Evolutionary conservation across 2,888 invertebrate genomes (phyloP), one percentile per base, ranked within the genome.

Genomic region (Pterostichus madidus): DNA sequence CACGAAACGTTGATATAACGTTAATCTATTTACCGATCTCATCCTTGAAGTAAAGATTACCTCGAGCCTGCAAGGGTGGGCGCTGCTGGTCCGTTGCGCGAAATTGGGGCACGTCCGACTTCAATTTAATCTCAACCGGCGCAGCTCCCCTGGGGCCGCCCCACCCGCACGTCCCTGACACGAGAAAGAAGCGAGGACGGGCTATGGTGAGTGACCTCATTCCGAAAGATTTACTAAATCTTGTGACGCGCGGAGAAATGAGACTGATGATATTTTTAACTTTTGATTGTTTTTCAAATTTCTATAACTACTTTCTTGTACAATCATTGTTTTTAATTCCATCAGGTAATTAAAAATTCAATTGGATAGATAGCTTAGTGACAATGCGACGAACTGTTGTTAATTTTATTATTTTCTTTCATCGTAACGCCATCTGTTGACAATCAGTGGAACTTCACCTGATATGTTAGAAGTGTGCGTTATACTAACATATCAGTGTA

Each of bases 101-200:
- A 80, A 80, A 80, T 80, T 80, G 80, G 80, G 80, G 56, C 80
- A 80, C 73, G 80, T 71, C 80, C 73, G 35, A 80, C 80, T 80
- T 80, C 80, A 80, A 80, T 80, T 80, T 80, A 80, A 80, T 80
- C 80, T 80, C 39, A 80, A 80, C 80, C 56, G 80, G 68, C 53
- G 61, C 59, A 35, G 52, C 24, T 49, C 75, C 75, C 75, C 49
- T 13, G 75, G 31, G 75, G 11, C 52, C 52, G 52, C 8, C 35
- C 35, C 35, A 32, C 35, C 75, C 49, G 31, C 32, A 39, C 75
- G 52, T 31, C 75, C 49, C 31, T 32, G 31, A 35, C 64, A 64
- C 2, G 17, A 56, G 56, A 56, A 49, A 49, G 49, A 49, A 49
- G 56, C 17, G 17, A 56, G 56, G 13, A 24, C 64, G 13, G 44